A percentile compares a stretch with the other conserved stretches of the same genome.
Evolutionary conservation across 2,888 invertebrate genomes (phyloP).

Genomic region (Ypsolopha scabrella): DNA sequence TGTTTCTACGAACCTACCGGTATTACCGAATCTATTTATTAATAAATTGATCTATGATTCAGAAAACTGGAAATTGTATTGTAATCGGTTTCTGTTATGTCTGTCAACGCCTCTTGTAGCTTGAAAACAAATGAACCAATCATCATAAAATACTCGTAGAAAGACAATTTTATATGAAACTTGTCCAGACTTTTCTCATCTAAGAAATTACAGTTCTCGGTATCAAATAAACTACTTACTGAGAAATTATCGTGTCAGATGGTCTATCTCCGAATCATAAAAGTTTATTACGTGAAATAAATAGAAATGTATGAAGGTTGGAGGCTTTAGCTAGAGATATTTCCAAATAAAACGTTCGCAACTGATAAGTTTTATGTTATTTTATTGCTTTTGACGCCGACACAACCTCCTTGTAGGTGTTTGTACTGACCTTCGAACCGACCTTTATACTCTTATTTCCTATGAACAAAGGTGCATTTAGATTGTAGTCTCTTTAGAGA

Average conservation of each 20-base stretch:
- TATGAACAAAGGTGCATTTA: slow-evolving; percentile 14
- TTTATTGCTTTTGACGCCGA: slow-evolving; percentile 38
- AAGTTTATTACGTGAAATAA: not conserved
- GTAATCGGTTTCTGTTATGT: not conserved
- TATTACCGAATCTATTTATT: slow-evolving; percentile 38
- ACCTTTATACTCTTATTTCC: not conserved
- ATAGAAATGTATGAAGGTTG: not conserved
- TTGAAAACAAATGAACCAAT: not conserved
- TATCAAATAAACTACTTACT: not conserved
- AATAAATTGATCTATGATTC: slow-evolving; percentile 15
- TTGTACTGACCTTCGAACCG: too few species aligned
- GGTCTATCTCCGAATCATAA: not conserved
- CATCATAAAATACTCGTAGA: too few species aligned
- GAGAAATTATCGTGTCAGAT: not conserved
- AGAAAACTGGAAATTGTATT: not conserved
- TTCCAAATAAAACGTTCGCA: slow-evolving; percentile 10
- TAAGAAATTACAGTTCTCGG: not conserved
- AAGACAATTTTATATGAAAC: too few species aligned
- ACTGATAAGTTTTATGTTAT: slow-evolving; percentile 32
- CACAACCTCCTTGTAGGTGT: slow-evolving; percentile 8
- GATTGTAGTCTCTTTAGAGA: slow-evolving; percentile 14
- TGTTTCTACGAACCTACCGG: slow-evolving; percentile 31
- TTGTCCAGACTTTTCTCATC: too few species aligned
- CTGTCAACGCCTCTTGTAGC: not conserved
- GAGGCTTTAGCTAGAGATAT: not conserved